Percentiles rank a stretch among this genome's conserved stretches.
Evolutionary conservation across 2,797 vertebrate genomes (phyloP).

Genomic region (Anableps anableps): DNA sequence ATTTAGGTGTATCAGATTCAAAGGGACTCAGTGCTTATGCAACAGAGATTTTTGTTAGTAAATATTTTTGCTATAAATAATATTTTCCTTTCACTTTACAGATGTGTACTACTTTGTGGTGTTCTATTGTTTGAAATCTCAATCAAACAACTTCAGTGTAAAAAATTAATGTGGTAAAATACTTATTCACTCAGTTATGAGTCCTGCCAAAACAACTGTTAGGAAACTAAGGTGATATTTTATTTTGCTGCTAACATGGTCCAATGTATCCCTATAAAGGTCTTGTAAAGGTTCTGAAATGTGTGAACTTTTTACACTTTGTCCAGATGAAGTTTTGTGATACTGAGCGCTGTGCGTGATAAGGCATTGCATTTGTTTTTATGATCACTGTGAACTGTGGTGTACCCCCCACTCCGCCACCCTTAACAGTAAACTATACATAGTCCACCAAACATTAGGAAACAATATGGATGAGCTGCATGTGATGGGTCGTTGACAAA

Average conservation of each 20-base stretch:
- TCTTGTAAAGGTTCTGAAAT: background rate
- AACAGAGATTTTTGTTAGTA: background rate
- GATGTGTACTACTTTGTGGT: background rate
- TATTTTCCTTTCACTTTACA: background rate
- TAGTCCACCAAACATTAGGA: constrained; percentile 63
- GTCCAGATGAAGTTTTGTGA: constrained; percentile 1
- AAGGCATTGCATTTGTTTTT: background rate
- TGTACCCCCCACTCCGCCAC: constrained; percentile 35
- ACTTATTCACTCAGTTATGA: background rate
- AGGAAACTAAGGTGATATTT: background rate
- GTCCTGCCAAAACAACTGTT: background rate
- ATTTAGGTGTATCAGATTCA: background rate
- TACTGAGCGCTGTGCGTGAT: background rate
- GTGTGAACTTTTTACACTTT: background rate
- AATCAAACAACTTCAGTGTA: background rate
- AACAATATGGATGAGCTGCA: constrained; percentile 52
- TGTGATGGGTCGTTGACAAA: constrained; percentile 73
- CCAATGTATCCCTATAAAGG: background rate
- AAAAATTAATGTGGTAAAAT: background rate
- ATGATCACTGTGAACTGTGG: constrained; percentile 4
- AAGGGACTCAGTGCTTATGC: background rate
- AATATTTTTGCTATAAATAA: background rate
- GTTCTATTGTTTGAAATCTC: background rate
- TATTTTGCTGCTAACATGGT: background rate
- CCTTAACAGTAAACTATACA: constrained; percentile 57